These are phyloP conservation scores for Pristionchus japonicus DNA, from an alignment of 2,888 invertebrate species.

Conservation along the genomic window DNA sequence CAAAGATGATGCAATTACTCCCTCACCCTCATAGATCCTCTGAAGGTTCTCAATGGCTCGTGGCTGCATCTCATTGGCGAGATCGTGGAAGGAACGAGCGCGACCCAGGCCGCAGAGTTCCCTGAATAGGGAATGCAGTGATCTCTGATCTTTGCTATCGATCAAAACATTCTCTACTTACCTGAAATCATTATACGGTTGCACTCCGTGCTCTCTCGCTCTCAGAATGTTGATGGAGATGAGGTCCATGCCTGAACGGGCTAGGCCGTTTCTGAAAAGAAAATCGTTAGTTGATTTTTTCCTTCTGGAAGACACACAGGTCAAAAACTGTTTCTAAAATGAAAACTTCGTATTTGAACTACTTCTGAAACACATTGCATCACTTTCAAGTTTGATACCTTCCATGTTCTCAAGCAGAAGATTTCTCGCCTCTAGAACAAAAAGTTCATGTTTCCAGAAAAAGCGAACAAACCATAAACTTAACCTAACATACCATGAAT, in stretches of 20 bases:
- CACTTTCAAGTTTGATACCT: too few species aligned
- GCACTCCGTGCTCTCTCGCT: slow-evolving; percentile 78
- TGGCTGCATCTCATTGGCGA: slow-evolving; percentile 64
- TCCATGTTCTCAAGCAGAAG: too few species aligned
- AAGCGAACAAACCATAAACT: too few species aligned
- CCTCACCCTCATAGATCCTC: slow-evolving; percentile 66
- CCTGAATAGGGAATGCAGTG: slow-evolving; percentile 53
- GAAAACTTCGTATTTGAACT: too few species aligned
- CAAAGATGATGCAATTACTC: too few species aligned
- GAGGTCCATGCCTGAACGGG: slow-evolving; percentile 85
- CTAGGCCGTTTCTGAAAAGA: slow-evolving; percentile 83
- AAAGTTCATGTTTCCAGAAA: too few species aligned
- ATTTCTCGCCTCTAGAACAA: too few species aligned
- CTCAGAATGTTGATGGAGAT: slow-evolving; percentile 90
- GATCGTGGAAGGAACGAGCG: slow-evolving; percentile 61
- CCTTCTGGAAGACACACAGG: too few species aligned
- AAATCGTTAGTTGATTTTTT: slow-evolving; percentile 47
- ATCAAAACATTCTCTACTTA: slow-evolving; percentile 16
- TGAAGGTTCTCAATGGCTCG: slow-evolving; percentile 61
- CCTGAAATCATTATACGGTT: slow-evolving; percentile 64
- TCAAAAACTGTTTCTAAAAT: too few species aligned
- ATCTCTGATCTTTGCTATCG: not conserved
- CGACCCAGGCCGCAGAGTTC: slow-evolving; percentile 64
- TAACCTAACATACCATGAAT: not conserved
- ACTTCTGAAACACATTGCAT: too few species aligned